A percentile compares a stretch with the other conserved stretches of the same genome.
These are phyloP conservation scores for Parapristionchus giblindavisi DNA, from an alignment of 2,888 invertebrate species.

Conservation along the genomic window DNA sequence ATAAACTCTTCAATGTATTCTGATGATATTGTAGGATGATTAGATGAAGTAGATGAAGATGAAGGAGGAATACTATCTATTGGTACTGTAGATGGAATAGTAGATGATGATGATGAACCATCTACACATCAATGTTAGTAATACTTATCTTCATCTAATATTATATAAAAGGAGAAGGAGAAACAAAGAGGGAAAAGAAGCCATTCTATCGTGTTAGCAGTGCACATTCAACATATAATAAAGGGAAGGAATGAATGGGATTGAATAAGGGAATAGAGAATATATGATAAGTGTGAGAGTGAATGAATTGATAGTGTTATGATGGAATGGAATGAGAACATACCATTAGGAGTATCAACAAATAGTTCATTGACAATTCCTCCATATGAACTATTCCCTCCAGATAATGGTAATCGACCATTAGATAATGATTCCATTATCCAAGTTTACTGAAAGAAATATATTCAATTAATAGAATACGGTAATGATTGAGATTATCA, in stretches of 20 bases:
- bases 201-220: too few relatives aligned
- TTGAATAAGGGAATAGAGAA: neutral
- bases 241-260: slow-evolving; percentile 12
- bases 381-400: slow-evolving; percentile 44
- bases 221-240: too few relatives aligned
- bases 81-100: slow-evolving; percentile 20
- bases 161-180: neutral
- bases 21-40: neutral
- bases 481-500: too few relatives aligned
- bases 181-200: too few relatives aligned
- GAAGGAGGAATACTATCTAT: slow-evolving; percentile 30
- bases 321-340: neutral
- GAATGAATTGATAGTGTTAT: neutral
- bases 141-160: neutral
- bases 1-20: slow-evolving; percentile 15
- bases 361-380: slow-evolving; percentile 59
- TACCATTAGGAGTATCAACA: slow-evolving; percentile 39
- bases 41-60: slow-evolving; percentile 10
- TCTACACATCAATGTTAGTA: neutral
- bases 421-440: slow-evolving; percentile 22
- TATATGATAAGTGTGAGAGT: neutral
- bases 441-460: too few relatives aligned
- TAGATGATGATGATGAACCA: neutral
- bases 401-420: slow-evolving; percentile 30
- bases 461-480: too few relatives aligned